Percentiles rank a stretch among this genome's conserved stretches.
These are phyloP conservation scores for Oxyura jamaicensis DNA, from an alignment of 2,113 vertebrate species.

Conservation along the genomic window DNA sequence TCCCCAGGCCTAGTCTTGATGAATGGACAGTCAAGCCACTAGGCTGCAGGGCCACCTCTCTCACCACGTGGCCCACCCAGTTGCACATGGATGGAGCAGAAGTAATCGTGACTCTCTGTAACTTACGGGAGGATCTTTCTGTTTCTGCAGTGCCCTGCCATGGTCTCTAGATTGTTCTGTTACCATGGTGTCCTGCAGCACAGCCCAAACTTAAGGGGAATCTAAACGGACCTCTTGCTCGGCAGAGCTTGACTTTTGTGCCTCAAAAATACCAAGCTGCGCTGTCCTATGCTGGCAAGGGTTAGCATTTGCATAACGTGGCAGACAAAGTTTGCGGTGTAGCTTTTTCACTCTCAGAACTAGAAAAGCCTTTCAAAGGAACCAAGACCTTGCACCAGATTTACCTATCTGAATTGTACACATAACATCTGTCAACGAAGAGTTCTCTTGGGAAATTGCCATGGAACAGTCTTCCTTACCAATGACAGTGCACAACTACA, in stretches of 20 bases:
- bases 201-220: neutral
- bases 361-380: neutral
- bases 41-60: neutral
- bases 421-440: neutral
- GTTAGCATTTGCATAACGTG: neutral
- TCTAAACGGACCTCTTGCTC: neutral
- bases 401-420: neutral
- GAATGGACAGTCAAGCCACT: neutral
- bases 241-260: neutral
- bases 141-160: neutral
- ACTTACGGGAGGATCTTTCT: neutral
- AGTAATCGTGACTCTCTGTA: neutral
- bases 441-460: neutral
- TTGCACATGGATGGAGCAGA: neutral
- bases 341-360: neutral
- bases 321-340: neutral
- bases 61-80: rapidly evolving
- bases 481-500: neutral
- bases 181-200: neutral
- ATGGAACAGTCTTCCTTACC: neutral
- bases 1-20: neutral
- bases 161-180: neutral
- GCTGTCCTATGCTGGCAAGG: neutral
- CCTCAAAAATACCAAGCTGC: neutral
- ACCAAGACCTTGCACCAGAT: neutral